Conservation (phyloP, 2,797 vertebrate species). For the Anisognathus igniventris region DNA sequence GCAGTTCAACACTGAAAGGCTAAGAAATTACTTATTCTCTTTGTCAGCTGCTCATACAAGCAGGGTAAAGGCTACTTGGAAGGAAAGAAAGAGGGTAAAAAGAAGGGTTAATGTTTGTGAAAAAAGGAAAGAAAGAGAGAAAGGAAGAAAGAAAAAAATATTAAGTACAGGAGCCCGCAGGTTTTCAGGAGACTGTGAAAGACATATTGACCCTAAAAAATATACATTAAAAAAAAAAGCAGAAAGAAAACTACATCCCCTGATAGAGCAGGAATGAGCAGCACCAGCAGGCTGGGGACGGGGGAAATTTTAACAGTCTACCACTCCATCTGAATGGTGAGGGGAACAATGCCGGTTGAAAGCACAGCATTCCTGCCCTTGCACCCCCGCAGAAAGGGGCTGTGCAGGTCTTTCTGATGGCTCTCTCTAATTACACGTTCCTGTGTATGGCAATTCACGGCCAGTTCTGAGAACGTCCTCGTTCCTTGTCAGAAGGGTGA, state of each 20-base stretch:
- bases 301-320: conserved; percentile 28
- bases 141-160: not conserved
- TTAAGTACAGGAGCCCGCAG: rapidly evolving
- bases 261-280: not conserved
- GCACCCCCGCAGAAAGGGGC: not conserved
- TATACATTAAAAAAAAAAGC: not conserved
- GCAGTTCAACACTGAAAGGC: conserved; percentile 67
- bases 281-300: not conserved
- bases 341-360: conserved; percentile 44
- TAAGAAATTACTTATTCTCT: conserved; percentile 75
- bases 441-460: conserved; percentile 5
- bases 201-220: not conserved
- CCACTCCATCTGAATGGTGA: conserved; percentile 49
- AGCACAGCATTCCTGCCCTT: conserved; percentile 39
- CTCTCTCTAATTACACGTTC: conserved; percentile 22
- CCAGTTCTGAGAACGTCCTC: not conserved
- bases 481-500: not conserved
- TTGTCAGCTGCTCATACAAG: conserved; percentile 72
- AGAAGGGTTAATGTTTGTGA: conserved; percentile 34
- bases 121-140: not conserved
- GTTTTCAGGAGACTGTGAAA: not conserved
- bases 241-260: not conserved
- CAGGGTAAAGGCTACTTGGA: conserved; percentile 65
- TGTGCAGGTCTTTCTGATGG: conserved; percentile 4
- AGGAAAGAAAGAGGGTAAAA: conserved; percentile 58